Conservation (phyloP, 2,888 invertebrate species). For the Caenorhabditis macrosperma region DNA sequence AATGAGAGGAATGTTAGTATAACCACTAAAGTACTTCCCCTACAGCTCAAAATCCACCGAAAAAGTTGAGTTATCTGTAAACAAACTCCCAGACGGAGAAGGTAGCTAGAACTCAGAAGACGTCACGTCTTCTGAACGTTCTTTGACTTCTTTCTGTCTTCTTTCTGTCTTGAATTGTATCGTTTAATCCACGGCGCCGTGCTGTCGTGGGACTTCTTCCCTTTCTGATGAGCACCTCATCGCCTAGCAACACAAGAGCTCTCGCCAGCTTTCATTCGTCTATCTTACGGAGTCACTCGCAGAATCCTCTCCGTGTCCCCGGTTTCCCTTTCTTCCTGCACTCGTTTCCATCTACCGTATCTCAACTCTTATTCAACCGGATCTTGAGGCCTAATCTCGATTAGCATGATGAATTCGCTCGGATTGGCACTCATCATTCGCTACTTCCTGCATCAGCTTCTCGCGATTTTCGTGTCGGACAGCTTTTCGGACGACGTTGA, state of each 20-base stretch:
- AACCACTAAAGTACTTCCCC: too few relatives aligned
- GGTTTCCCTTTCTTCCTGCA: not conserved
- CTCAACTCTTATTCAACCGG: too few relatives aligned
- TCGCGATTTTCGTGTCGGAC: not conserved
- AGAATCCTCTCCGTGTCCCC: not conserved
- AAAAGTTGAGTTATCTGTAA: too few relatives aligned
- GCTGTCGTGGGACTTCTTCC: not conserved
- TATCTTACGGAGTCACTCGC: not conserved
- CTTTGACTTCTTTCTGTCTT: not conserved
- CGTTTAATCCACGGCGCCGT: not conserved
- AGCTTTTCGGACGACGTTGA: not conserved
- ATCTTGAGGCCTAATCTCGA: not conserved
- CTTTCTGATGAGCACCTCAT: not conserved
- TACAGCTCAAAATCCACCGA: too few relatives aligned
- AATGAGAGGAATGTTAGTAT: too few relatives aligned
- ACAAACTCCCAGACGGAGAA: too few relatives aligned
- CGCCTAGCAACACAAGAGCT: not conserved
- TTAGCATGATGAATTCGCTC: not conserved
- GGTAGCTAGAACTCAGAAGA: too few relatives aligned
- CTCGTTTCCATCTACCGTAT: too few relatives aligned
- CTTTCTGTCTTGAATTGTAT: not conserved
- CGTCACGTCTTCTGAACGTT: too few relatives aligned
- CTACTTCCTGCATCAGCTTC: slow-evolving; percentile 9
- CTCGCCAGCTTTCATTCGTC: not conserved
- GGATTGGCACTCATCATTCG: slow-evolving; percentile 12